Conservation (phyloP, 2,113 vertebrate species). For the Macaca fascicularis region DNA sequence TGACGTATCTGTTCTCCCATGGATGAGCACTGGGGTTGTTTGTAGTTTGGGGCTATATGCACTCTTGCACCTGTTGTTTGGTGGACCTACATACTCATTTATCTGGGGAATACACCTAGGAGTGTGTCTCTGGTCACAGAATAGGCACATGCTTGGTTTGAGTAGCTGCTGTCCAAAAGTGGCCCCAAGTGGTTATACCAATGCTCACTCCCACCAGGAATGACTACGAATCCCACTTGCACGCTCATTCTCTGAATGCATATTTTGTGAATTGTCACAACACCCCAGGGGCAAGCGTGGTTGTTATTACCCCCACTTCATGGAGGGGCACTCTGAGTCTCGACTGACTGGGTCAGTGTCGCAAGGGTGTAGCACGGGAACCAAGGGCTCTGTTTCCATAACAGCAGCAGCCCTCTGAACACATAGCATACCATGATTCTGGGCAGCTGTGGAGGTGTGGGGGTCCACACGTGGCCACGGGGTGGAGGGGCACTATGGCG, state of each 20-base stretch:
- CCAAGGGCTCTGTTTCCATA: neutral
- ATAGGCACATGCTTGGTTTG: neutral
- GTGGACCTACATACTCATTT: neutral
- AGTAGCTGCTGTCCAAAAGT: neutral
- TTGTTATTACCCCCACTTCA: neutral
- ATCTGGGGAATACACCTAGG: neutral
- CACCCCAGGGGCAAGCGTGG: neutral
- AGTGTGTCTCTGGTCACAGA: neutral
- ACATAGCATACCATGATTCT: neutral
- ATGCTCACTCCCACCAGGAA: neutral
- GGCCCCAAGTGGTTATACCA: neutral
- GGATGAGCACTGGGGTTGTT: neutral
- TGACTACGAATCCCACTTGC: neutral
- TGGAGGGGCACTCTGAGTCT: neutral
- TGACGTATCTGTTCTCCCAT: rapidly evolving
- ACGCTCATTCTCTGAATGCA: rapidly evolving
- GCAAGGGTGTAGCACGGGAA: rapidly evolving
- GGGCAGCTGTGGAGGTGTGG: neutral
- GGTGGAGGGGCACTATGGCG: rapidly evolving
- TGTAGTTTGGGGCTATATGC: neutral
- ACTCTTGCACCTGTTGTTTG: neutral
- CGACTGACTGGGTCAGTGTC: neutral
- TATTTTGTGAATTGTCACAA: neutral
- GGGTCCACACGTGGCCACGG: rapidly evolving
- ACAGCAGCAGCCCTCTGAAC: neutral